Evolutionary conservation across 2,113 vertebrate species (phyloP).

Genomic region (Phrynosoma blainvillii): DNA sequence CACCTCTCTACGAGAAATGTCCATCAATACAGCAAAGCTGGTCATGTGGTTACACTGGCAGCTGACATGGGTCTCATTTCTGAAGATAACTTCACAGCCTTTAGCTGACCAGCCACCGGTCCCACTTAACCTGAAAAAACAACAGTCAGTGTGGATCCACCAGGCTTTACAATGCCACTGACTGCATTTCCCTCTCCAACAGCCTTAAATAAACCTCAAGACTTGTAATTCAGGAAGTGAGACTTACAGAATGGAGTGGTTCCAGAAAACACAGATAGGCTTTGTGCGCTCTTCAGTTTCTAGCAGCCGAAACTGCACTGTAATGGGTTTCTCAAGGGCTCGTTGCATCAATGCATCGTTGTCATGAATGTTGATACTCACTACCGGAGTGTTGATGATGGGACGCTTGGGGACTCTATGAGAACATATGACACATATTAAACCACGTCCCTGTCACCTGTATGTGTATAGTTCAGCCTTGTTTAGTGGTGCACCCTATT

Average conservation of each 20-base stretch:
- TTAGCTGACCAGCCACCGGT: constrained; percentile 90
- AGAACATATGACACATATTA: not conserved
- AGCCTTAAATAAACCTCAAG: too few species aligned
- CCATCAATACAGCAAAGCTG: constrained; percentile 95
- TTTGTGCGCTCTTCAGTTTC: constrained; percentile 92
- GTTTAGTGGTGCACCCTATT: not conserved
- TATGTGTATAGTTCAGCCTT: not conserved
- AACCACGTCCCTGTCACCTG: not conserved
- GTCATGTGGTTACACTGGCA: constrained; percentile 96
- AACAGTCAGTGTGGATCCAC: constrained; percentile 3
- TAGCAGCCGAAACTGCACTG: constrained; percentile 92
- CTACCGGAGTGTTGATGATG: constrained; percentile 91
- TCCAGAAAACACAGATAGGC: constrained; percentile 98
- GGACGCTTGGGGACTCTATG: constrained; percentile 93
- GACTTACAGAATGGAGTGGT: constrained; percentile 91
- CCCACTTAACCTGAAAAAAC: constrained; percentile 62
- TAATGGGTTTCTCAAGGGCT: constrained; percentile 86
- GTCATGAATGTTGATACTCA: constrained; percentile 90
- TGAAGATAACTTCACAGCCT: constrained; percentile 91
- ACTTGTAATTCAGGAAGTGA: not conserved
- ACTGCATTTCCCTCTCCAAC: too few species aligned
- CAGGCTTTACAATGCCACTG: too few species aligned
- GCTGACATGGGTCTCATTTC: constrained; percentile 92
- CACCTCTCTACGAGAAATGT: constrained; percentile 91
- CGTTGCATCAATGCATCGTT: constrained; percentile 78